Percentiles rank a stretch among this genome's conserved stretches.
These are phyloP conservation scores for Pollicipes pollicipes DNA, from an alignment of 1,140 invertebrate genomes.

Conservation along the genomic window DNA sequence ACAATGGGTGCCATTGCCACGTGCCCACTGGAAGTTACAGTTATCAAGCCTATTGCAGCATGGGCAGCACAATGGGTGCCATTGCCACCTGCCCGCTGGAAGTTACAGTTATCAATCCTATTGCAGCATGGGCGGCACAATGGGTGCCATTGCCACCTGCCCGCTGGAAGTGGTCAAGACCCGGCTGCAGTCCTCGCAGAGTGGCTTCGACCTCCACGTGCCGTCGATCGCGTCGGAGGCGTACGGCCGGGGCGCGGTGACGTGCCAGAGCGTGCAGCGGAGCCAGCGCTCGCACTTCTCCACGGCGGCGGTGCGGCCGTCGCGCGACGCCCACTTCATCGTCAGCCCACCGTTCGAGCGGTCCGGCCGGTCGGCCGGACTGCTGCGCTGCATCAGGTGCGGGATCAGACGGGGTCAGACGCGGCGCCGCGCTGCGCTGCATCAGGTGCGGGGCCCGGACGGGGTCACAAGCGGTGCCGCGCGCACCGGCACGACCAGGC, in stretches of 20 bases:
- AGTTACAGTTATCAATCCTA: too few relatives aligned
- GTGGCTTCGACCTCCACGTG: slow-evolving; percentile 35
- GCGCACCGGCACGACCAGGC: slow-evolving; percentile 91
- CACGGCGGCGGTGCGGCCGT: slow-evolving; percentile 2
- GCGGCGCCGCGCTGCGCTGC: too few relatives aligned
- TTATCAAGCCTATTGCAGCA: too few relatives aligned
- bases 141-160: slow-evolving; percentile 90
- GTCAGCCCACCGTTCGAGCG: slow-evolving; percentile 3
- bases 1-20: too few relatives aligned
- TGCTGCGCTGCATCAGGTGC: slow-evolving; percentile 20
- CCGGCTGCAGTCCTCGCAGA: slow-evolving; percentile 75
- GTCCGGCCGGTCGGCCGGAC: slow-evolving; percentile 8
- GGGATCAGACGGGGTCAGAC: neutral
- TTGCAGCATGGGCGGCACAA: slow-evolving; percentile 79
- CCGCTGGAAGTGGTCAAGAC: slow-evolving; percentile 98
- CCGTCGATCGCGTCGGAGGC: slow-evolving; percentile 24
- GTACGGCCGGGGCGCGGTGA: slow-evolving; percentile 29
- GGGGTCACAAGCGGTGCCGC: slow-evolving; percentile 91
- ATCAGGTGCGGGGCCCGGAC: slow-evolving; percentile 37
- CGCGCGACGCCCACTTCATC: slow-evolving; percentile 8
- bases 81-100: too few relatives aligned
- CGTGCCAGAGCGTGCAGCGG: slow-evolving; percentile 16
- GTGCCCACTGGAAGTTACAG: too few relatives aligned
- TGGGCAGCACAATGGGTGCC: too few relatives aligned
- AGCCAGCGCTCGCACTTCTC: neutral